phyloP scores from a whole-genome alignment of 2,888 invertebrate species.

The Apomyelois bistriatella region DNA sequence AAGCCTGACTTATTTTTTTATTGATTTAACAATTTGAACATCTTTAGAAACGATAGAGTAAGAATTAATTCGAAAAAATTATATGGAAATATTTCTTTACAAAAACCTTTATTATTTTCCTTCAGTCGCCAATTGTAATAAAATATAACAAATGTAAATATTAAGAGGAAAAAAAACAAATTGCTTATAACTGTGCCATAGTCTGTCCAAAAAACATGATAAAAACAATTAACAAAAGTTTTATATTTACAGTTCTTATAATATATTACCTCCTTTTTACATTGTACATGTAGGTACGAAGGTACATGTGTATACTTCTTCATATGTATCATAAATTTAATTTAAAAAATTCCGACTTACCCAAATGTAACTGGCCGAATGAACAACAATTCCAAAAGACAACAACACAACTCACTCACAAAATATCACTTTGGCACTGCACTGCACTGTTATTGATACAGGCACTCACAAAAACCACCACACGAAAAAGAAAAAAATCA shows the following conservation, averaged over 20 bases:
- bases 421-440: slow-evolving; percentile 39
- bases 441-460: slow-evolving; percentile 40
- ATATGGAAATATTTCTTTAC: background rate
- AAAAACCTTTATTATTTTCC: no score
- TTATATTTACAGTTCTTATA: no score
- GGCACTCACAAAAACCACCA: slow-evolving; percentile 42
- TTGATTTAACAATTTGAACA: background rate
- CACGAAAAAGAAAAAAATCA: slow-evolving; percentile 26
- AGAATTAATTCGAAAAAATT: background rate
- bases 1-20: background rate
- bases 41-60: background rate
- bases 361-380: background rate
- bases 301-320: no score
- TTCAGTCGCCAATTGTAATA: no score
- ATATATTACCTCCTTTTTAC: no score
- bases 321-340: no score
- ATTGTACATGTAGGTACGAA: no score
- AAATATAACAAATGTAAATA: no score
- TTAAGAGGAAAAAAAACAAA: no score
- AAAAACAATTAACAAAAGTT: no score
- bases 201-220: no score
- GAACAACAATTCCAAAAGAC: slow-evolving; percentile 36
- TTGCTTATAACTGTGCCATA: no score
- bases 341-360: slow-evolving; percentile 13
- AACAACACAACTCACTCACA: slow-evolving; percentile 36